Base-by-base conservation (phyloP, 2,797 vertebrate genomes). In the Strix occidentalis region DNA sequence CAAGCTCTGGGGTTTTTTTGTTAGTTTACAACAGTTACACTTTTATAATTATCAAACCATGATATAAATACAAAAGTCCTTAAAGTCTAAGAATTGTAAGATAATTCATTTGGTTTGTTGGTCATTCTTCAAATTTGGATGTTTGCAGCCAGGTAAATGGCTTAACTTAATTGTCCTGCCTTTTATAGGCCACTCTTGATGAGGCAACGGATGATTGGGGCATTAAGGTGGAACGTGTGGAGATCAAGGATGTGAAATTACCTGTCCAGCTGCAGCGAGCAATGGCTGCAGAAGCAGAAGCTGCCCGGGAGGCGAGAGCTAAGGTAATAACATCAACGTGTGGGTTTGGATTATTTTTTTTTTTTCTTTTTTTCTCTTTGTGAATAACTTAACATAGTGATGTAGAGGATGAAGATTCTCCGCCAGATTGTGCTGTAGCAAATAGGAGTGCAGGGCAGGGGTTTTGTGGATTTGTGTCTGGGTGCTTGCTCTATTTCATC, bases 201-300 rank as follows among this genome's bases (percentile, higher is more conserved):
- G 98, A 98, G 0, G 99, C 99, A 26, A 99, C 99, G 1, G 99
- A 99, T 6, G 96, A 99, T 33, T 99, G 99, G 99, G 99, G 99
- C 12, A 99, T 99, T 91, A 99, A 99, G 96, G 99, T 99, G 96
- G 99, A 99, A 95, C 99, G 99, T 3, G 99, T 99, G 97, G 99
- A 99, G 96, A 99, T 99, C 89, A 99, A 99, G 97, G 99, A 99
- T 0, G 99, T 99, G 95, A 99, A 99, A 84, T 97, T 99, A 17
- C 99, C 99, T 0, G 57, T 98, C 26, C 99, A 99, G 98, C 98
- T 99, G 41, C 99, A 99, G 98, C 99, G 99, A 88, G 99, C 99
- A 8, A 99, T 99, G 99, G 99, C 99, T 3, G 99, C 99, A 3
- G 99, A 99, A 91, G 99, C 99, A 0, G 99, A 99, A 98, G 99